Percentiles rank a stretch among this genome's conserved stretches.
phyloP scores from a whole-genome alignment of 1,140 invertebrate genomes.

The Theocolax elegans region DNA sequence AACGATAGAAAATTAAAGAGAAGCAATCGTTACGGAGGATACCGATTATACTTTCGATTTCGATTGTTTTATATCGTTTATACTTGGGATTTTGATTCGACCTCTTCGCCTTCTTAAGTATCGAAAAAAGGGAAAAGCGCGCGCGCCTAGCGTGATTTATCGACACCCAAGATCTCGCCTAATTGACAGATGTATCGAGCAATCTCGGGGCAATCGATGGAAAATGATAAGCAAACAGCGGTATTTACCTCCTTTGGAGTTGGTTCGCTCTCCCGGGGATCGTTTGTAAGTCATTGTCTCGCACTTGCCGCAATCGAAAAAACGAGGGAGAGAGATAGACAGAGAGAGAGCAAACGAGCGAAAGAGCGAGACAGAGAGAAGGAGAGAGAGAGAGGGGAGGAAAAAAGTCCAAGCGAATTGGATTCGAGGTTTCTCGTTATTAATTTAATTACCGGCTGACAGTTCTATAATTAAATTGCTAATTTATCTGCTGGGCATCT shows the following conservation, averaged over 20 bases:
- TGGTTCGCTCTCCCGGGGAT: constrained; percentile 7
- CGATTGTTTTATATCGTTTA: no score
- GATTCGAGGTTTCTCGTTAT: constrained; percentile 66
- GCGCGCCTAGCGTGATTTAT: constrained; percentile 12
- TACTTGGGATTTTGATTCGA: no score
- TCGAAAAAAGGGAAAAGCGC: not conserved
- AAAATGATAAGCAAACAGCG: constrained; percentile 37
- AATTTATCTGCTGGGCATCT: constrained; percentile 65
- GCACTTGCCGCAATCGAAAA: constrained; percentile 7
- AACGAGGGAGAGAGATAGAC: constrained; percentile 5
- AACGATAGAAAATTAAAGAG: no score
- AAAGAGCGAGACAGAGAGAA: no score
- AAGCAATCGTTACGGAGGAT: no score
- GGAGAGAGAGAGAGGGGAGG: no score
- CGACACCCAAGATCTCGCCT: constrained; percentile 43
- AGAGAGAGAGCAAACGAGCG: no score
- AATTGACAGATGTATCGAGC: constrained; percentile 47
- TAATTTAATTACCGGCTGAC: constrained; percentile 67
- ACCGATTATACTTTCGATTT: no score
- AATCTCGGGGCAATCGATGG: constrained; percentile 50
- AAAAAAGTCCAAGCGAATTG: constrained; percentile 53
- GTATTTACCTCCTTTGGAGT: constrained; percentile 33
- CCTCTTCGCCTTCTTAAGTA: no score
- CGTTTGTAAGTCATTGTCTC: constrained; percentile 39
- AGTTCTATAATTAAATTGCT: constrained; percentile 69